These are phyloP conservation scores for Amphimallon solstitiale DNA, from an alignment of 2,888 invertebrate genomes.

Conservation along the genomic window DNA sequence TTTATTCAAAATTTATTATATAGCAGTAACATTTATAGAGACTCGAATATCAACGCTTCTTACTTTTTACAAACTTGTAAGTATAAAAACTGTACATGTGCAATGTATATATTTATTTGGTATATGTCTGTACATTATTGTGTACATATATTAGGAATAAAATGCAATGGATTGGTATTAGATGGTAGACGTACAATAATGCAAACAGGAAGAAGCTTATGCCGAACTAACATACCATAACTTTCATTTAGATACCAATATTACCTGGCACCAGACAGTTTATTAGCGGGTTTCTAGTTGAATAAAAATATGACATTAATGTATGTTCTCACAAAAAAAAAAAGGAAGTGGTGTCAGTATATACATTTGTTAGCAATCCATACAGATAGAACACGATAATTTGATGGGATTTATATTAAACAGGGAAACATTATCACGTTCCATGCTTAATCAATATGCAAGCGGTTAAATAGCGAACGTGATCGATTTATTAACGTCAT, in stretches of 20 bases:
- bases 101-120: too few species aligned
- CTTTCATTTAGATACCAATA: conserved; percentile 27
- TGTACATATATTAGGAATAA: too few species aligned
- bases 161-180: too few species aligned
- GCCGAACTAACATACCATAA: conserved; percentile 11
- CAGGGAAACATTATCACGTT: conserved; percentile 36
- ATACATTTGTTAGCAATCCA: neutral
- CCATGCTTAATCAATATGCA: conserved; percentile 36
- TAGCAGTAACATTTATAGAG: too few species aligned
- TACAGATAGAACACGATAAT: conserved; percentile 2
- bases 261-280: conserved; percentile 35
- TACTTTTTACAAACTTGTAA: too few species aligned
- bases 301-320: conserved; percentile 36
- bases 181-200: too few species aligned
- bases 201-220: conserved; percentile 20
- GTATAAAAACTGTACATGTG: too few species aligned
- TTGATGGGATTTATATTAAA: conserved; percentile 33
- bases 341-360: conserved; percentile 32
- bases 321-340: conserved; percentile 20
- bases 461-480: conserved; percentile 35
- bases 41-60: too few species aligned
- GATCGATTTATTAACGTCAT: conserved; percentile 28
- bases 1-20: too few species aligned
- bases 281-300: conserved; percentile 24
- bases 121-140: too few species aligned